Evolutionary conservation across 2,113 vertebrate species (phyloP), one percentile per base, ranked within the genome.

Genomic region (Saguinus imperator): DNA sequence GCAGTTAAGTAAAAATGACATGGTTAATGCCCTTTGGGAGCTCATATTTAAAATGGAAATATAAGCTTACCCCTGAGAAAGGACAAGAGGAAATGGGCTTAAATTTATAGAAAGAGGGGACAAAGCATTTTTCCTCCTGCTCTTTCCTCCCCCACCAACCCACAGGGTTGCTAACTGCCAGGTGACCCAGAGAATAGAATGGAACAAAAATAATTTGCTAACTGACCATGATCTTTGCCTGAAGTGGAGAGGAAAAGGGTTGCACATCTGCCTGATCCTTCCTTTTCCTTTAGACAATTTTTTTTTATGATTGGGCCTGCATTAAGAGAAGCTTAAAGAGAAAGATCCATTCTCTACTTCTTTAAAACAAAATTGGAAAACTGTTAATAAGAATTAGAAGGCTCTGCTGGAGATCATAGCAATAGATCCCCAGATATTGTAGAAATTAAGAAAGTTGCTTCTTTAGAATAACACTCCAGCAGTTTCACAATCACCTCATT

Each of bases 31-130:
- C 89, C 68, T 40, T 72, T 95, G 97, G 97, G 95, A 97, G 43
- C 37, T 89, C 48, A 23, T 84, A 92, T 94, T 95, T 93, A 97
- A 97, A 96, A 95, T 93, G 86, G 91, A 97, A 98, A 98, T 94
- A 87, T 21, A 89, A 97, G 86, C 87, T 94, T 86, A 91, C 94
- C 61, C 91, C 61, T 89, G 94, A 93, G 98, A 96, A 95, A 91
- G 14, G 55, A 94, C 85, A 91, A 89, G 91, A 96, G 93, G 93
- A 98, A 98, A 94, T 94, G n/a, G 81, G 21, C n/a, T 96, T 91
- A 94, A 93, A 97, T 93, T 94, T 95, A 94, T 29, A 94, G 87
- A 94, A 94, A 93, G 35, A 87, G 1, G 13, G 7, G 68, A 83
- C 75, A 77, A 89, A 92, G 82, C 32, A 25, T 20, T 97, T 94